Percentiles rank a stretch among this genome's conserved stretches.
phyloP scores from a whole-genome alignment of 2,888 invertebrate species.

The Teleiodes luculella region DNA sequence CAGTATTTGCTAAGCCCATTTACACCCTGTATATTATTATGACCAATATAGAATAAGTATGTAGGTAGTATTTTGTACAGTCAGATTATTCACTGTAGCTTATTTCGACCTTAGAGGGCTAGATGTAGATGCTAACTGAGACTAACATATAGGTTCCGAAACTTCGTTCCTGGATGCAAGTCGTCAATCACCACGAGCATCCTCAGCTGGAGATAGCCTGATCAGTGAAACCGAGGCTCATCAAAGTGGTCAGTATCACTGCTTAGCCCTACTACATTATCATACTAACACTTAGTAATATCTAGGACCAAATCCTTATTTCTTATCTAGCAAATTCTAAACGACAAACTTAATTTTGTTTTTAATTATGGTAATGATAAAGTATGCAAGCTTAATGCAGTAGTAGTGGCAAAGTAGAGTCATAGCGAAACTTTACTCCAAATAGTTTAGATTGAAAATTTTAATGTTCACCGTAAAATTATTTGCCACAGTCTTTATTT shows the following conservation, averaged over 20 bases:
- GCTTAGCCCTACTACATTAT: background rate
- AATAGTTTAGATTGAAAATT: slow-evolving; percentile 41
- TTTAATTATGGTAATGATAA: background rate
- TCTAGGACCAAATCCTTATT: background rate
- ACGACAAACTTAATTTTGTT: background rate
- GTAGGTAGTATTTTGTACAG: background rate
- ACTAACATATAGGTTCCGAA: slow-evolving; percentile 63
- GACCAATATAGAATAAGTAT: background rate
- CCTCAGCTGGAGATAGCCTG: slow-evolving; percentile 69
- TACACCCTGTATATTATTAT: no score
- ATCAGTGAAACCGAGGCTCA: slow-evolving; percentile 73
- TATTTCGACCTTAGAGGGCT: slow-evolving; percentile 22
- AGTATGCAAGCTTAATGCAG: slow-evolving; percentile 53
- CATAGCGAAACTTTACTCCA: slow-evolving; percentile 78
- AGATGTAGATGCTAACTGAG: slow-evolving; percentile 43
- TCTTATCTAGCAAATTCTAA: background rate
- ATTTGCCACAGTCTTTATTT: slow-evolving; percentile 69
- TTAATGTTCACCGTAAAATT: slow-evolving; percentile 46
- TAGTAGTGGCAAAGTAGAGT: slow-evolving; percentile 77
- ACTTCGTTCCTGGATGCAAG: slow-evolving; percentile 70
- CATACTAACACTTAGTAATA: background rate
- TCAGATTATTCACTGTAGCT: background rate
- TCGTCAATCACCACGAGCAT: slow-evolving; percentile 69
- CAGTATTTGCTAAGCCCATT: no score
- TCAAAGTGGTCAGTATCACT: slow-evolving; percentile 66